Base-by-base conservation (phyloP, 2,797 vertebrate species). In the Acrossocheilus wenchowensis region DNA sequence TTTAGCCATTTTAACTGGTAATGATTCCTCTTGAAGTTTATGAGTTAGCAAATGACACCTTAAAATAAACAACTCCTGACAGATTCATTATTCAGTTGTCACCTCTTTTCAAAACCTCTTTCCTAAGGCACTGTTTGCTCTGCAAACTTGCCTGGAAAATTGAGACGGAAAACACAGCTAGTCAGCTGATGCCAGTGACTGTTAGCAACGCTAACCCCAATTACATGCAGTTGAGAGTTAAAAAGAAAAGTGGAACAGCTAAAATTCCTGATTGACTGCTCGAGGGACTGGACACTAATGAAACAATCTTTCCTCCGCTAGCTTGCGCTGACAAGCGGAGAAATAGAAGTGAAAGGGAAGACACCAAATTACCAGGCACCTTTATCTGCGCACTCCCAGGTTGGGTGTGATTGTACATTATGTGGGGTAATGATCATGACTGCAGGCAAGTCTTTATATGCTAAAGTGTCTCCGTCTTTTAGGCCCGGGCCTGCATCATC, bases 371-470 rank as follows among this genome's bases (percentile, higher is more conserved):
- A 78, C 26, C 45, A 66, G 77, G 7, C 43, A 77, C 79, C 50
- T 87, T 83, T 90, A 87, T 88, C 89, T 87, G 60, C 26, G 1
- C 52, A 23, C 52, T 82, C 77, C 84, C 86, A 87, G 82, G 86
- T 73, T 87, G 82, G 41, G 87, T 79, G 82, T 85, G 84, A 81
- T 81, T 81, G 73, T 50, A 71, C 60, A 66, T 89, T 86, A 84
- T 73, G 62, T 79, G 74, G n/a, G n/a, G 74, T 79, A 82, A 85
- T 85, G 82, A 85, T 83, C 73, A 69, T 60, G 71, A 79, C 86
- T 81, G 71, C 77, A 41, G 78, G 86, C 69, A 36, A 48, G 86
- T 89, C 57, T 82, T 87, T 87, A 62, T 88, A 88, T 86, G 86
- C 79, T 82, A 83, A 90, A 86, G 80, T 71, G 80, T 78, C 77